A percentile compares a stretch with the other conserved stretches of the same genome.
Evolutionary conservation across 2,113 vertebrate species (phyloP).

Genomic region (Mustelus asterias): DNA sequence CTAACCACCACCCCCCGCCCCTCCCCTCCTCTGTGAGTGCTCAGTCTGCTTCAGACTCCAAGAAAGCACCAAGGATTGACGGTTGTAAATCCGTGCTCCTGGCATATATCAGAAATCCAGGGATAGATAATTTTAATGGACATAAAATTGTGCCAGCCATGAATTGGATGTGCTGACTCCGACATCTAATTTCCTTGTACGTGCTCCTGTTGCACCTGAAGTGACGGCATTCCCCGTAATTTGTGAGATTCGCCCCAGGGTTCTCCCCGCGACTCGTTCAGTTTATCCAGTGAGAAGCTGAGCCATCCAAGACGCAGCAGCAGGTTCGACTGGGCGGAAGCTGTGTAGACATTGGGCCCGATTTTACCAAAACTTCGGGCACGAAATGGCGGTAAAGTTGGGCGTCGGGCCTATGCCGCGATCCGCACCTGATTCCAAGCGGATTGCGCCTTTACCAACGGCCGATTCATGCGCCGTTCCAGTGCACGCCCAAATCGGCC

Average conservation of each 20-base stretch:
- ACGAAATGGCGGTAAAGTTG: too few relatives aligned
- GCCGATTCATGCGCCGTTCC: too few relatives aligned
- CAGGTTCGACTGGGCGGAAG: not conserved
- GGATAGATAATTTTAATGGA: constrained; percentile 18
- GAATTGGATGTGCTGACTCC: constrained; percentile 1
- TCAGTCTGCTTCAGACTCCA: not conserved
- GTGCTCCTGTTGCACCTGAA: not conserved
- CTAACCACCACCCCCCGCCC: not conserved
- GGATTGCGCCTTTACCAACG: too few relatives aligned
- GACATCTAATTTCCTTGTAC: not conserved
- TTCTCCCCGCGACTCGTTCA: not conserved
- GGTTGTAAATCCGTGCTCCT: constrained; percentile 4
- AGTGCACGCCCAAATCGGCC: too few relatives aligned
- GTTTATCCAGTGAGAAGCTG: not conserved
- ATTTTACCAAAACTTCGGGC: too few relatives aligned
- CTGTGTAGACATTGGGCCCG: not conserved
- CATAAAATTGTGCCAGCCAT: not conserved
- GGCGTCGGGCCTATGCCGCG: too few relatives aligned
- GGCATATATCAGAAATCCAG: not conserved
- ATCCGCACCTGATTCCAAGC: too few relatives aligned
- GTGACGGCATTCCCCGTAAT: not conserved
- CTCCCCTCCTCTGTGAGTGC: not conserved
- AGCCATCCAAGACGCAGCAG: not conserved
- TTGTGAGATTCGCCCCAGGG: not conserved
- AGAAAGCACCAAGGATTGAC: not conserved